Evolutionary conservation across 2,113 vertebrate genomes (phyloP), one percentile per base, ranked within the genome.

Genomic region (Numida meleagris): DNA sequence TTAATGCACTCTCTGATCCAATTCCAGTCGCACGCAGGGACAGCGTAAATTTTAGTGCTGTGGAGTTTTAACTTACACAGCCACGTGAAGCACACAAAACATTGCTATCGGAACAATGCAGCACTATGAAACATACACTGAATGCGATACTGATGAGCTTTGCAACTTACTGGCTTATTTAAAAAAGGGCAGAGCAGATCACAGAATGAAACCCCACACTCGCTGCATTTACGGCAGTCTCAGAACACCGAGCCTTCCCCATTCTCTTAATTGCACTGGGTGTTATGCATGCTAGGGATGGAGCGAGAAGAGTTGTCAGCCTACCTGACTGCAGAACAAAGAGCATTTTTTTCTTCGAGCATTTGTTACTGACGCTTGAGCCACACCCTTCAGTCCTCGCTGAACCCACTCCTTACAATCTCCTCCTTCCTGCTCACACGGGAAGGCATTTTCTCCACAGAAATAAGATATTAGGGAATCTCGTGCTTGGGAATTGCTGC

Each of bases 301-400:
- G 84, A 68, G 88, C 48, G 81, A 96, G 81, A 93, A 84, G 46
- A 92, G 57, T 92, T 95, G 90, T 94, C 83, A 84, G 46, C 83
- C 75, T 61, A 94, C 96, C 87, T 88, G 83, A 94, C 70, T 80
- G 67, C 42, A 86, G 92, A 91, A 95, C 92, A 96, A 96, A 97
- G 88, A 95, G 88, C 63, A 61, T 86, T 94, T 94, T 61, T 95
- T 93, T 86, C 89, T 90, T 80, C 66, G 67, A 76, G 95, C 74
- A 67, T 89, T 95, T 90, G 75, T 72, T 87, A 72, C 58, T n/a
- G 62, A 77, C 86, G 83, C 88, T 83, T 14, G 86, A 96, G 87
- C 93, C 95, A 89, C 93, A 88, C 87, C 91, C 91, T 59, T 59
- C 9, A 13, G 1, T 89, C 91, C 92, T 45, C 62, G 79, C 79